A percentile compares a stretch with the other conserved stretches of the same genome.
Conservation (phyloP, 2,888 invertebrate genomes). For the Nipponacmea schrenckii region DNA sequence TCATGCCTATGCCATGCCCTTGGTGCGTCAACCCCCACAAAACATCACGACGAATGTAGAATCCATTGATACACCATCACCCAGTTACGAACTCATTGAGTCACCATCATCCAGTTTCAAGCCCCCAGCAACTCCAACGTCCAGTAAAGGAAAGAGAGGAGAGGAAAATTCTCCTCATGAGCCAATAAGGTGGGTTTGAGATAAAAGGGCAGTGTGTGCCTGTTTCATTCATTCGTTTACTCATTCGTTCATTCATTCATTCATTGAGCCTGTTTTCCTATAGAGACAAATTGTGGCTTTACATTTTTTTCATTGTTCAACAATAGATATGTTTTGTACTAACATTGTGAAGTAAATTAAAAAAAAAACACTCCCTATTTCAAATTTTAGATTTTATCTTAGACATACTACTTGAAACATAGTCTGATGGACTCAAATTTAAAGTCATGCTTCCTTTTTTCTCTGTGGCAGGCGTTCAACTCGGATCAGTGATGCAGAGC, state of each 20-base stretch:
- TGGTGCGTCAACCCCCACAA: slow-evolving; percentile 26
- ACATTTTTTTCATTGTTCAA: too few relatives aligned
- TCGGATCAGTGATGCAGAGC: slow-evolving; percentile 55
- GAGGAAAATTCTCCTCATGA: not conserved
- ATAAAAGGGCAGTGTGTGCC: slow-evolving; percentile 5
- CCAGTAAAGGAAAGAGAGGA: not conserved
- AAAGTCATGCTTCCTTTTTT: too few relatives aligned
- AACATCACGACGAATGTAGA: slow-evolving; percentile 23
- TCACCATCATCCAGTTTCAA: slow-evolving; percentile 19
- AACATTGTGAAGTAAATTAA: too few relatives aligned
- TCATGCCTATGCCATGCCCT: slow-evolving; percentile 50
- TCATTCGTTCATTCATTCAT: too few relatives aligned
- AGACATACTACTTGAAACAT: too few relatives aligned
- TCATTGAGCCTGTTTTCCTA: not conserved
- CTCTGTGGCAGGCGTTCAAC: slow-evolving; percentile 46
- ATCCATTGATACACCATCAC: not conserved
- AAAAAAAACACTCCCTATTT: too few relatives aligned
- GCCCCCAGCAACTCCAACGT: slow-evolving; percentile 9
- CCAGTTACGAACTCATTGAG: slow-evolving; percentile 14
- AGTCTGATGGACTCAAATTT: too few relatives aligned
- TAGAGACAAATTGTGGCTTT: too few relatives aligned
- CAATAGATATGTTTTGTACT: too few relatives aligned
- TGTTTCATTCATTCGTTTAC: slow-evolving; percentile 7
- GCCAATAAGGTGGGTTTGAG: not conserved
- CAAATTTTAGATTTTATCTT: too few relatives aligned